Conservation (phyloP, 2,888 invertebrate species). For the Drosophila greeni region DNA sequence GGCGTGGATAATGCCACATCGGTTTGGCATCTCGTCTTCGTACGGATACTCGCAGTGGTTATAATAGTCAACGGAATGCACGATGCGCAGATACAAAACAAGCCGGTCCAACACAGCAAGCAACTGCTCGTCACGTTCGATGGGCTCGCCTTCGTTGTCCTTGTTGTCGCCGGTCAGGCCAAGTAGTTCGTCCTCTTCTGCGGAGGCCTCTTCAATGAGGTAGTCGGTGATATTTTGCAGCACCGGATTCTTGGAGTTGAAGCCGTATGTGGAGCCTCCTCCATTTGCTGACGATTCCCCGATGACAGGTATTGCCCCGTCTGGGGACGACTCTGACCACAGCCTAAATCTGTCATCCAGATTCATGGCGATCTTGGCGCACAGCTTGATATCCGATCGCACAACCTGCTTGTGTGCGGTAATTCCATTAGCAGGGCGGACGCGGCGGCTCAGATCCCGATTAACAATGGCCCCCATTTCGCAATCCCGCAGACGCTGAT, state of each 20-base stretch:
- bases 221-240: conserved; percentile 98
- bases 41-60: conserved; percentile 99
- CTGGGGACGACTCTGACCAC: conserved; percentile 81
- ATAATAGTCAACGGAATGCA: conserved; percentile 99
- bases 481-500: conserved; percentile 83
- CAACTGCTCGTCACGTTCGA: conserved; percentile 86
- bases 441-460: conserved; percentile 94
- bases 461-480: conserved; percentile 91
- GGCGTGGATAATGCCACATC: conserved; percentile 98
- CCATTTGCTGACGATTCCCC: conserved; percentile 43
- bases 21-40: conserved; percentile 99
- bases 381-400: conserved; percentile 93
- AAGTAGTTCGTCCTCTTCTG: conserved; percentile 96
- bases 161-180: conserved; percentile 80
- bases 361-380: conserved; percentile 94
- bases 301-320: conserved; percentile 1
- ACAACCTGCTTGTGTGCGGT: conserved; percentile 93
- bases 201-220: conserved; percentile 97
- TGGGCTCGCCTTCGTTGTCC: conserved; percentile 80
- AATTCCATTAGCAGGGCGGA: conserved; percentile 94
- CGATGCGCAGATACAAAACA: conserved; percentile 94
- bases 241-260: conserved; percentile 93
- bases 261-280: conserved; percentile 80
- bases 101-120: conserved; percentile 88
- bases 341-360: conserved; percentile 90